phyloP scores from a whole-genome alignment of 2,113 vertebrate species.

The Centrocercus urophasianus region DNA sequence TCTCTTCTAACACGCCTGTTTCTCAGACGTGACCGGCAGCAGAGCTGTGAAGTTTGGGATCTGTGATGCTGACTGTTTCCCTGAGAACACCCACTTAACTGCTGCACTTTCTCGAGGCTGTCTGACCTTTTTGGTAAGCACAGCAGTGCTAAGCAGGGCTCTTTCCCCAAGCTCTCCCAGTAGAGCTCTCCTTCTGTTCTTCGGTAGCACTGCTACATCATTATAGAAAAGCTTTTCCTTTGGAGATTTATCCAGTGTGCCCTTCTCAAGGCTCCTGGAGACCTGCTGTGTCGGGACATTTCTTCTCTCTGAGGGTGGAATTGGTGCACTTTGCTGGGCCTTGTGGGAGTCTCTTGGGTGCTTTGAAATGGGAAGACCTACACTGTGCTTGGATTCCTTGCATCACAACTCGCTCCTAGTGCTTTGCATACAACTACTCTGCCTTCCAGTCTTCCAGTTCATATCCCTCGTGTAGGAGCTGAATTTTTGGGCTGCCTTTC shows the following conservation, averaged over 20 bases:
- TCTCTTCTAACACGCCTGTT: background rate
- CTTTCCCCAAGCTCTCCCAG: background rate
- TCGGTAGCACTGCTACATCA: background rate
- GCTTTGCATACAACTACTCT: background rate
- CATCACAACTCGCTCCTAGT: background rate
- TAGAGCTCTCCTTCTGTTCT: background rate
- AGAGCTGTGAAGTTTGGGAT: too few species aligned
- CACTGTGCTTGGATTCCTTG: background rate
- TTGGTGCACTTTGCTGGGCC: background rate
- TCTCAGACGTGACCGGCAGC: accelerated
- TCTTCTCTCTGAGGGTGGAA: background rate
- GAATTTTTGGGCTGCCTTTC: background rate
- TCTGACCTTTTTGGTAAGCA: background rate
- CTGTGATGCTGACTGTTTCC: background rate
- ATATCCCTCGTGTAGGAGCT: accelerated
- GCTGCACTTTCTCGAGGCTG: accelerated
- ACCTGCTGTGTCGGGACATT: background rate
- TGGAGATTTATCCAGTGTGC: background rate
- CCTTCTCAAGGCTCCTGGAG: background rate
- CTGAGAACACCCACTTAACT: background rate
- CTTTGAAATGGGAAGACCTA: background rate
- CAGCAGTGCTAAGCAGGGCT: background rate
- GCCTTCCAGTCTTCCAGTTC: background rate
- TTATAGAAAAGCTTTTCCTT: background rate
- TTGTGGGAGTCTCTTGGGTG: background rate